Base-by-base conservation (phyloP, 2,113 vertebrate genomes). In the Salvelinus alpinus region DNA sequence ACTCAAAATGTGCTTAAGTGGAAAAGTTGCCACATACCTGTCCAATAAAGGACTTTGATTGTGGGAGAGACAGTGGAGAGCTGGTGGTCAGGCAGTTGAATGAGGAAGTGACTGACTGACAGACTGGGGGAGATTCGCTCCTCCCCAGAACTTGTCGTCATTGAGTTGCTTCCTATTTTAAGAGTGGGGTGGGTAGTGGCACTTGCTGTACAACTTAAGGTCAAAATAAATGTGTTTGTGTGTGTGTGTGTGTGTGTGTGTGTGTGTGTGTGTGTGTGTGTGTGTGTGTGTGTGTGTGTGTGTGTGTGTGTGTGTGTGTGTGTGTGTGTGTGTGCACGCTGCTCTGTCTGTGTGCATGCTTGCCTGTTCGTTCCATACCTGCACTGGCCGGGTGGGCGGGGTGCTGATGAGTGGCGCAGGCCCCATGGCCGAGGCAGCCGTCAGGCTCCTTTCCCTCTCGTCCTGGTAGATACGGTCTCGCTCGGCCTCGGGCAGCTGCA, bases 391-490 rank as follows among this genome's bases (percentile, higher is more conserved):
- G 87, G 85, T 94, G 71, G 97, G 95, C 0, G 97, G 96, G 8
- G 97, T 97, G 95, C 96, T 98, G 86, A 99, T 98, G 84, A 99
- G 95, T 0, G 98, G 97, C 0, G 97, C 91, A 0, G 97, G 94
- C 27, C 96, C 97, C 96, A 99, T 99, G 0, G 96, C 96, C 0
- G 98, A 99, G 48, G 97, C 97, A 0, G 96, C 97, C 0, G 96
- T 99, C 89, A 99, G 90, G 81, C 98, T 99, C 85, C 98, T 94
- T 92, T 99, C 98, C 82, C 97, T 92, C 90, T 99, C 98, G 0
- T 99, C 98, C 93, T 99, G 98, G 88, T 99, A 99, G 91, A 99
- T 99, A 67, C 98, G 95, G 79, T 99, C 98, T 20, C 98, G 94
- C 90, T 99, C 98, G 0, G 93, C 96, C 93, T 99, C 98, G 0